Evolutionary conservation across 2,888 invertebrate genomes (phyloP), one percentile per base, ranked within the genome.

Genomic region (Emmelina monodactyla): DNA sequence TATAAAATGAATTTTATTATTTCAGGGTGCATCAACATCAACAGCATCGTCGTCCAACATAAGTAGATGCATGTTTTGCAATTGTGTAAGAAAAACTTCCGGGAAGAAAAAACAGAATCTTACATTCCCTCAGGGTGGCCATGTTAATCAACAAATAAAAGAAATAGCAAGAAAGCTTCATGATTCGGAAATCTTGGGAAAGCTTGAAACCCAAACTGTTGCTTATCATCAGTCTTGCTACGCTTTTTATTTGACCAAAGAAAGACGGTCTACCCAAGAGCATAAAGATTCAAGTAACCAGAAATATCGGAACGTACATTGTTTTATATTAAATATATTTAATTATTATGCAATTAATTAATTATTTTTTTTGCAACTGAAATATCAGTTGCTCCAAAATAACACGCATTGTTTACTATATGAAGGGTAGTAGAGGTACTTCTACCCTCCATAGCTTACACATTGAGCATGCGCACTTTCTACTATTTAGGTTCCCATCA

Each of bases 11-110:
- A n/a, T n/a, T n/a, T n/a, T n/a, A n/a, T n/a, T n/a, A n/a, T n/a
- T n/a, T n/a, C n/a, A n/a, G n/a, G n/a, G n/a, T n/a, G n/a, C n/a
- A n/a, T n/a, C n/a, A n/a, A n/a, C n/a, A n/a, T n/a, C n/a, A n/a
- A n/a, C n/a, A n/a, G n/a, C n/a, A n/a, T n/a, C n/a, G n/a, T 62
- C 65, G 63, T 65, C 64, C 68, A 68, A 63, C 62, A 63, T 60
- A 56, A 59, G 55, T 51, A 42, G 49, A 44, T 43, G 47, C 58
- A n/a, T n/a, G n/a, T n/a, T 19, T 19, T 19, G 19, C 9, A 5
- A 19, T 6, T 19, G 19, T 6, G 5, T 19, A 5, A 5, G 9
- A 19, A 19, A 6, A 19, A 6, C 9, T 19, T 19, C 5, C 19
- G 19, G 5, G 5, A 6, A 19, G 19, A 19, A 19, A 9, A 19